Evolutionary conservation across 2,888 invertebrate species (phyloP), one percentile per base, ranked within the genome.

Genomic region (Dioctria rufipes): DNA sequence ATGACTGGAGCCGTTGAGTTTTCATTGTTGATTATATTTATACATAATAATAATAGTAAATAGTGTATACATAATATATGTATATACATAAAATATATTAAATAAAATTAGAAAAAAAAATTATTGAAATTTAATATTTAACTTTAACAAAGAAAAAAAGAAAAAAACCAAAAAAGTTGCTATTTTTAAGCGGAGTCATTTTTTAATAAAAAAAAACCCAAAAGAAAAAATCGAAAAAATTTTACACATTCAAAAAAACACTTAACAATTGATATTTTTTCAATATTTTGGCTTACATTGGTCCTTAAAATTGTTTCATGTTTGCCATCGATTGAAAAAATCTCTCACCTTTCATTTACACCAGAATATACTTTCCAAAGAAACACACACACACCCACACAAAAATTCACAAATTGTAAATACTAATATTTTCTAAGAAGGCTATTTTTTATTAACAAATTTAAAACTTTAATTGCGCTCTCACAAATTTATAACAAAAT

Each of bases 1-100:
- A 96, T 89, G 95, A 95, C 91, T 95, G 92, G 89, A 89, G 88
- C 86, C 88, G 88, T 85, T 89, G 88, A 87, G 88, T 88, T 89
- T 88, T 88, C 87, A 85, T 85, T 83, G 83, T 83, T 84, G 79
- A 66, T 54, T 51, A 75, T 61, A 78, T 78, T 67, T 25, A 25
- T 25, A 25, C 25, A 25, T 25, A 25, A 25, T 25, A 25, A 1
- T 39, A 39, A 9, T 39, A 63, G 37, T 63, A 9, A 37, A 39
- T 63, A 63, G 40, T 8, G 5, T 3, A 63, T 13, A 51, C n/a
- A 51, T 25, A 51, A 3, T 51, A 51, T 3, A 51, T 11, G n/a
- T 51, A 51, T 11, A 51, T 51, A 51, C n/a, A 11, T 51, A 51
- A 51, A 8, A 11, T 8, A n/a, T 11, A n/a, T 6, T 60, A 11